These are phyloP conservation scores for Macaca mulatta DNA, from an alignment of 2,113 vertebrate genomes.

Conservation along the genomic window DNA sequence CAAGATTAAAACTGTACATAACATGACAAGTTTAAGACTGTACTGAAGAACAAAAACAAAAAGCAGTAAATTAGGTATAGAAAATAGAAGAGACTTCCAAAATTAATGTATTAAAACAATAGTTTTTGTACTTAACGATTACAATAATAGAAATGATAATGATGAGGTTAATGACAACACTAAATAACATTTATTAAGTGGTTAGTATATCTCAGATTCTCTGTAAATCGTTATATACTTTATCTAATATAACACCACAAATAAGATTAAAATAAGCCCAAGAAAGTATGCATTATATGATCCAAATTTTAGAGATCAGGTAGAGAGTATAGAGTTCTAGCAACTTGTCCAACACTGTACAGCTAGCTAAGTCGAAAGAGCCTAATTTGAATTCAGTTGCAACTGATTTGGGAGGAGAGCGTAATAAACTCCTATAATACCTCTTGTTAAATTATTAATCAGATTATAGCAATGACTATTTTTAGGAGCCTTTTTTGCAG, in stretches of 20 bases:
- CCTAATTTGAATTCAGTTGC: not conserved
- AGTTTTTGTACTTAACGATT: not conserved
- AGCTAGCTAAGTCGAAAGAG: not conserved
- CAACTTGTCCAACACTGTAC: not conserved
- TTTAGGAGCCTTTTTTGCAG: not conserved
- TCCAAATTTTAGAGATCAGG: not conserved
- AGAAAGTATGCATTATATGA: not conserved
- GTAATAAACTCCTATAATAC: not conserved
- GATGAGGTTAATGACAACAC: not conserved
- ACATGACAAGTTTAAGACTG: not conserved
- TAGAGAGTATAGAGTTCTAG: not conserved
- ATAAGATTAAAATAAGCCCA: not conserved
- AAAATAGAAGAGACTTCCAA: not conserved
- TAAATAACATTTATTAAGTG: not conserved
- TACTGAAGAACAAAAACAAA: not conserved
- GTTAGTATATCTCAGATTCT: not conserved
- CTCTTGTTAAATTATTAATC: slow-evolving; percentile 4
- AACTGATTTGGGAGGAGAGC: not conserved
- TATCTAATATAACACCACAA: not conserved
- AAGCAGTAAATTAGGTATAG: not conserved
- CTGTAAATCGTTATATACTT: not conserved
- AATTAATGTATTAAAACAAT: not conserved
- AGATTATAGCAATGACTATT: not conserved
- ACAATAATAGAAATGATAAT: not conserved
- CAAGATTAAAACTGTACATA: not conserved